A percentile compares a stretch with the other conserved stretches of the same genome.
Conservation (phyloP, 2,113 vertebrate species). For the Vombatus ursinus region DNA sequence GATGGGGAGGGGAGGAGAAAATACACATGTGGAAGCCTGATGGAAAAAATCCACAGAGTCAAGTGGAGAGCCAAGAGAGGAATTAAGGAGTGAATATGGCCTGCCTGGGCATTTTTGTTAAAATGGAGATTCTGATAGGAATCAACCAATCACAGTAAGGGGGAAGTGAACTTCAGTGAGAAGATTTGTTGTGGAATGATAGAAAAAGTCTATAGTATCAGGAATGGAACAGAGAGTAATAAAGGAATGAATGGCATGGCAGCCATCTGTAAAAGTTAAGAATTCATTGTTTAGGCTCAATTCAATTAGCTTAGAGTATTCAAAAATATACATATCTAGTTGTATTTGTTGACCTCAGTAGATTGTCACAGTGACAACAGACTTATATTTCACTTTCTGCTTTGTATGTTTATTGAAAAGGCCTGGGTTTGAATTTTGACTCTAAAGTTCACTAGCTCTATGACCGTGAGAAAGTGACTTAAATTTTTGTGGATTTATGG, state of each 20-base stretch:
- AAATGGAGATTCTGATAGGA: not conserved
- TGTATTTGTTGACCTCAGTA: not conserved
- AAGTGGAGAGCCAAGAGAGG: not conserved
- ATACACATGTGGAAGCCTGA: not conserved
- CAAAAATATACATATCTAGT: not conserved
- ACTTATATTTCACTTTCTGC: not conserved
- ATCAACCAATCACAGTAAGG: not conserved
- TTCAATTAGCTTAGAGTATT: not conserved
- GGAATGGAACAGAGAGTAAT: not conserved
- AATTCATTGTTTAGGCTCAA: not conserved
- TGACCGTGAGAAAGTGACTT: not conserved
- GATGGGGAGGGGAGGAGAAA: not conserved
- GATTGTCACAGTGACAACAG: not conserved
- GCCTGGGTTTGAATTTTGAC: not conserved
- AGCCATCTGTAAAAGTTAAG: not conserved
- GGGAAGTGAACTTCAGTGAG: not conserved
- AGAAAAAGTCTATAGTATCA: not conserved
- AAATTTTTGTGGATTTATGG: not conserved
- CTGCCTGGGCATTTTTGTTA: not conserved
- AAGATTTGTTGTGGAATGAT: not conserved
- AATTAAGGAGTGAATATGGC: not conserved
- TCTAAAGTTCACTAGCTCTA: not conserved
- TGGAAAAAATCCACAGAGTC: not conserved
- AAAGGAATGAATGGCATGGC: not conserved
- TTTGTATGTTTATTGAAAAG: not conserved